Evolutionary conservation across 1,140 invertebrate species (phyloP), one percentile per base, ranked within the genome.

Genomic region (Lerema accius): DNA sequence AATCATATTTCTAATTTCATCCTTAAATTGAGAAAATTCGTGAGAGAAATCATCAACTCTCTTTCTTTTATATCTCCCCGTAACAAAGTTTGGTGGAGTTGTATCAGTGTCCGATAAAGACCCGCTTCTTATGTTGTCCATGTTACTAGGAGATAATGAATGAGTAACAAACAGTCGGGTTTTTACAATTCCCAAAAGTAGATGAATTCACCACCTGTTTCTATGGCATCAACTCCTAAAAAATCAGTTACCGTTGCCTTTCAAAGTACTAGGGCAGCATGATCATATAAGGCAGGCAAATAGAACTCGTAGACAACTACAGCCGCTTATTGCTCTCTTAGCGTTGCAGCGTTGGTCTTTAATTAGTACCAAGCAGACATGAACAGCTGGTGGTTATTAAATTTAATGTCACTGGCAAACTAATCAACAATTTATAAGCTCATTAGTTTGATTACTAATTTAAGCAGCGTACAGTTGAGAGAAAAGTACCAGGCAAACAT

Each of bases 1-100:
- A n/a, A 48, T 13, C 45, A 48, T 48, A 10, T 13, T 26, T 48
- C 19, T 23, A 9, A 48, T 48, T 15, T 48, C 45, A 13, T 48
- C 45, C 45, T 48, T 48, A 13, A 48, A 48, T 5, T 48, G 17
- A 10, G 10, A 26, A 4, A 48, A 48, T 13, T 48, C 19, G 1
- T 23, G 0, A 4, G 19, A 26, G 19, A 23, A 13, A 6, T 23
- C 45, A 19, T 48, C 19, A 26, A 16, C 9, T 15, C 45, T n/a
- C 19, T 15, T 48, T 6, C 19, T 19, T 26, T 48, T 48, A 5
- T 48, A 13, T 0, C 45, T 0, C 19, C 3, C n/a, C 6, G 45
- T n/a, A 2, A 48, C 45, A 28, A 13, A 48, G 11, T 7, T 5
- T 11, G 45, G 45, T 19, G 23, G 23, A 7, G 45, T 48, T 14